phyloP scores from a whole-genome alignment of 2,113 vertebrate species.

The Saguinus midas region DNA sequence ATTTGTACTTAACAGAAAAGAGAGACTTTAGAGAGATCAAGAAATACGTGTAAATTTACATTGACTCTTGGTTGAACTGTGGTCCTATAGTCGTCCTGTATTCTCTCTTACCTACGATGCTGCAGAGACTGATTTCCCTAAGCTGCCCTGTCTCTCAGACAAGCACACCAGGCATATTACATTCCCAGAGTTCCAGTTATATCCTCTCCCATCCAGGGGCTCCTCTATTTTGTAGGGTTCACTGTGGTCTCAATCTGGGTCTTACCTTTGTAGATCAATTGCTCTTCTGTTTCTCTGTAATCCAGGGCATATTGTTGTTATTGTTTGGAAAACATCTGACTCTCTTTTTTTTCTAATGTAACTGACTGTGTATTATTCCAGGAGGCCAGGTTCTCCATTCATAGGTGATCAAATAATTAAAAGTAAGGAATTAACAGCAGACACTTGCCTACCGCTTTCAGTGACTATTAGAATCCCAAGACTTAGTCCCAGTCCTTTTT shows the following conservation, averaged over 20 bases:
- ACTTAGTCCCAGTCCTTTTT: neutral
- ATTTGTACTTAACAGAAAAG: neutral
- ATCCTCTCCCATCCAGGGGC: neutral
- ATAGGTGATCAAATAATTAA: neutral
- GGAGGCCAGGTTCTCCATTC: neutral
- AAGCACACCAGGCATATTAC: neutral
- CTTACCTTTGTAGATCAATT: neutral
- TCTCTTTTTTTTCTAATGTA: neutral
- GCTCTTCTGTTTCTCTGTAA: neutral
- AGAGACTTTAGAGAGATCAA: neutral
- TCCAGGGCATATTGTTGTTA: neutral
- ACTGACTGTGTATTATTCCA: neutral
- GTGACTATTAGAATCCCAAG: neutral
- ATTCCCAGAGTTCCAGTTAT: no score
- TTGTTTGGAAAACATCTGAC: neutral
- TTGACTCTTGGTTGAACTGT: neutral
- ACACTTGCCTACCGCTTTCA: neutral
- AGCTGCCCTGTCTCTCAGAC: neutral
- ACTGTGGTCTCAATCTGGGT: neutral
- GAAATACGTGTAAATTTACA: neutral
- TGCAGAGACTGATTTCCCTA: neutral
- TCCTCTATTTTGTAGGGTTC: neutral
- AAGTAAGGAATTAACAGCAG: neutral
- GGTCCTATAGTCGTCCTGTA: no score
- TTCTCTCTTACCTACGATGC: neutral